phyloP scores from a whole-genome alignment of 92 coral and sea anemone species.

The Umimayanthus kanabou region DNA sequence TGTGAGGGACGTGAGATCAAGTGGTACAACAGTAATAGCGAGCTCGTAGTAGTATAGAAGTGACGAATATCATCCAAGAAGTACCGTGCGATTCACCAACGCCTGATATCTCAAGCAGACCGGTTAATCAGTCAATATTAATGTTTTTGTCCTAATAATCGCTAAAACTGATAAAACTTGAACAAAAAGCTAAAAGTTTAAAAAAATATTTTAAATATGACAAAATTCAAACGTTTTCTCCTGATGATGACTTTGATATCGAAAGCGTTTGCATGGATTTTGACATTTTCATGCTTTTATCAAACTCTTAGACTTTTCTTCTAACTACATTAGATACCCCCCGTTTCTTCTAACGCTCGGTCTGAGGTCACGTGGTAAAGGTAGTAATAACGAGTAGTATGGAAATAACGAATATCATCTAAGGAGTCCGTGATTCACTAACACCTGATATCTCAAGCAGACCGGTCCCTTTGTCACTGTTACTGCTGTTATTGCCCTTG shows the following conservation, averaged over 20 bases:
- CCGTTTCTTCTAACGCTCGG: background rate
- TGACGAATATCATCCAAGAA: background rate
- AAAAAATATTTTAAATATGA: too few relatives aligned
- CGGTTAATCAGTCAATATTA: background rate
- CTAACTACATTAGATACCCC: too few relatives aligned
- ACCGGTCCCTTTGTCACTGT: background rate
- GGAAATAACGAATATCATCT: too few relatives aligned
- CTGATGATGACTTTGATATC: too few relatives aligned
- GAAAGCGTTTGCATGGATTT: too few relatives aligned
- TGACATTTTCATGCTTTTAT: too few relatives aligned
- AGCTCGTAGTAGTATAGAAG: background rate
- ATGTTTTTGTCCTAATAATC: background rate
- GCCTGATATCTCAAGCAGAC: background rate
- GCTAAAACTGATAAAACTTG: too few relatives aligned
- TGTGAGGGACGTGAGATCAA: too few relatives aligned
- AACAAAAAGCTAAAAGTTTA: too few relatives aligned
- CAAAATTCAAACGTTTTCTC: too few relatives aligned
- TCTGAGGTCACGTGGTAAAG: background rate
- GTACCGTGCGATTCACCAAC: background rate
- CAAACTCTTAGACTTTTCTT: too few relatives aligned
- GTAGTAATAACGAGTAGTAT: too few relatives aligned
- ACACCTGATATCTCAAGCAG: background rate
- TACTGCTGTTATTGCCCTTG: constrained; percentile 1
- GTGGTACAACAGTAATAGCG: background rate
- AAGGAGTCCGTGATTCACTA: background rate